Conservation (phyloP, 2,888 invertebrate species). For the Limulus polyphemus region DNA sequence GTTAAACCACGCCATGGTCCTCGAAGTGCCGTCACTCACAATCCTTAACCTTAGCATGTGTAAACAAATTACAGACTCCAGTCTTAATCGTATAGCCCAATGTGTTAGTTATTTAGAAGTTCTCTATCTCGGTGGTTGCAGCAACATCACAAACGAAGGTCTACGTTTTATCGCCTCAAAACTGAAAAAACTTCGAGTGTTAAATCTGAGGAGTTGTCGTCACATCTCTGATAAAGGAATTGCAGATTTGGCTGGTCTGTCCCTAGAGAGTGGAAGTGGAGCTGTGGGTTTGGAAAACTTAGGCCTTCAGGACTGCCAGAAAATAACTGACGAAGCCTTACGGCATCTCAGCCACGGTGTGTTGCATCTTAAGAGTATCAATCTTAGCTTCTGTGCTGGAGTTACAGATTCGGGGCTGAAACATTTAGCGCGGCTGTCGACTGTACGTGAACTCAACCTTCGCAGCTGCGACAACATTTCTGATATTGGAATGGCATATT, state of each 20-base stretch:
- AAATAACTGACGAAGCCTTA: slow-evolving; percentile 78
- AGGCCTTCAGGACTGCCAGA: slow-evolving; percentile 87
- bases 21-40: slow-evolving; percentile 55
- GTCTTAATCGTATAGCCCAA: slow-evolving; percentile 51
- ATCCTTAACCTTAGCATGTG: slow-evolving; percentile 77
- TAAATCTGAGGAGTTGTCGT: slow-evolving; percentile 86
- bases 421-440: slow-evolving; percentile 70
- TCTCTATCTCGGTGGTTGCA: slow-evolving; percentile 80
- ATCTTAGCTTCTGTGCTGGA: slow-evolving; percentile 85
- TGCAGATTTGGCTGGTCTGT: slow-evolving; percentile 51
- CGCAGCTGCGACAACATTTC: slow-evolving; percentile 87
- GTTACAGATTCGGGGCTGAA: slow-evolving; percentile 86
- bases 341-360: slow-evolving; percentile 71
- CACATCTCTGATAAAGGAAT: slow-evolving; percentile 83
- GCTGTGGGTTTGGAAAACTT: slow-evolving; percentile 64
- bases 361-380: slow-evolving; percentile 64
- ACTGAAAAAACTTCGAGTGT: slow-evolving; percentile 61
- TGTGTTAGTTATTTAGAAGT: slow-evolving; percentile 55
- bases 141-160: slow-evolving; percentile 78
- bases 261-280: slow-evolving; percentile 29
- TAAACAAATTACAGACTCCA: slow-evolving; percentile 88
- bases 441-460: slow-evolving; percentile 70
- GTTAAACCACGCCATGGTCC: slow-evolving; percentile 63
- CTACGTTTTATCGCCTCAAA: slow-evolving; percentile 76
- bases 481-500: slow-evolving; percentile 78